phyloP scores from a whole-genome alignment of 2,113 vertebrate species.

The Centrocercus urophasianus region DNA sequence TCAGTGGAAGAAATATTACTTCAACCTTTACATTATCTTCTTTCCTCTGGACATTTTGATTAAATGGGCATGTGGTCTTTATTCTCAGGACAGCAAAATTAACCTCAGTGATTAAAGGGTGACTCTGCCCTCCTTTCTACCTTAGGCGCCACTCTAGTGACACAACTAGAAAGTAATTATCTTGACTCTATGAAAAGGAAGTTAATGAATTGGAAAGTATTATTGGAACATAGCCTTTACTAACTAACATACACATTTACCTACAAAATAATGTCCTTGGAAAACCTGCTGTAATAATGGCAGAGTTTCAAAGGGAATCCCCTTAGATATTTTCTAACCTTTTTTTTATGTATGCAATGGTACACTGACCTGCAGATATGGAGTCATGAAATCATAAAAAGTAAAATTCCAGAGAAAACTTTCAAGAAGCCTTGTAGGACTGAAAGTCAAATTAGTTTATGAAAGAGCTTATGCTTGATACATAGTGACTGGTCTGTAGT shows the following conservation, averaged over 20 bases:
- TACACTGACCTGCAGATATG: neutral
- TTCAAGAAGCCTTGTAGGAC: neutral
- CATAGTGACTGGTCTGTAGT: neutral
- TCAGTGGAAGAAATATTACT: neutral
- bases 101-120: conserved; percentile 9
- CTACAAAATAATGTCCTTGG: conserved; percentile 8
- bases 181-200: conserved; percentile 17
- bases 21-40: neutral
- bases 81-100: neutral
- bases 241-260: conserved; percentile 3
- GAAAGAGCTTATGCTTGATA: neutral
- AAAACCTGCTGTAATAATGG: neutral
- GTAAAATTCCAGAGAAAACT: neutral
- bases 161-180: conserved; percentile 47
- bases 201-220: conserved; percentile 58
- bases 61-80: neutral
- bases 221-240: conserved; percentile 36
- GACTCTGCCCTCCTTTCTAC: conserved; percentile 29
- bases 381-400: neutral
- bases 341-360: neutral
- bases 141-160: conserved; percentile 27
- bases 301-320: neutral
- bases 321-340: neutral
- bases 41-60: neutral
- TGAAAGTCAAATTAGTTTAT: neutral